phyloP scores from a whole-genome alignment of 2,113 vertebrate species.

The Melanocharis versteri region DNA sequence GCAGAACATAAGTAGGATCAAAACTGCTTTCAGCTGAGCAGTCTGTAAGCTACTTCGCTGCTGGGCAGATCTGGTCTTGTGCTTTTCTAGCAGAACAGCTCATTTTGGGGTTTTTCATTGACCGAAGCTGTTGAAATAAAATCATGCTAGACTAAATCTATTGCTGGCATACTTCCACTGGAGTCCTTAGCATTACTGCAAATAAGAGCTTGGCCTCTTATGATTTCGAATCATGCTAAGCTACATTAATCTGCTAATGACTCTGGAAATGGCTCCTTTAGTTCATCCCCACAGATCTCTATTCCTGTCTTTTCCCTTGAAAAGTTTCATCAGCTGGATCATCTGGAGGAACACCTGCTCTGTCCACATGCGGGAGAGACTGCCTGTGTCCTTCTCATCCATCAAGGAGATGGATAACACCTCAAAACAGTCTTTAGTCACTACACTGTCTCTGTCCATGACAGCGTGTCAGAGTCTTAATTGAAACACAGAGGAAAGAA shows the following conservation, averaged over 20 bases:
- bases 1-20: not conserved
- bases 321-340: slow-evolving; percentile 12
- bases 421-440: not conserved
- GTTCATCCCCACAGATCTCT: slow-evolving; percentile 27
- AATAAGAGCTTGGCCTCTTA: slow-evolving; percentile 35
- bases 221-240: not conserved
- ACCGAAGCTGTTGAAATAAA: slow-evolving; percentile 1
- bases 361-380: slow-evolving; percentile 33
- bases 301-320: not conserved
- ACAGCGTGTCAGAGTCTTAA: not conserved
- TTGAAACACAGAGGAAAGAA: not conserved
- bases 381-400: not conserved
- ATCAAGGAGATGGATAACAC: slow-evolving; percentile 22
- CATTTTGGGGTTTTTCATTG: not conserved
- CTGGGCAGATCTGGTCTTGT: not conserved
- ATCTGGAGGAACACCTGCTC: slow-evolving; percentile 41
- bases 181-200: slow-evolving; percentile 37
- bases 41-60: not conserved
- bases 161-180: slow-evolving; percentile 9
- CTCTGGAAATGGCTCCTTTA: slow-evolving; percentile 34
- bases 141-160: slow-evolving; percentile 22
- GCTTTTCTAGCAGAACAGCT: slow-evolving; percentile 9
- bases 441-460: not conserved
- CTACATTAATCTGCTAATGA: slow-evolving; percentile 49
- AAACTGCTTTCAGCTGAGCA: not conserved